phyloP scores from a whole-genome alignment of 37 sponge, comb jelly and placozoan genomes.

The Ianthella basta region DNA sequence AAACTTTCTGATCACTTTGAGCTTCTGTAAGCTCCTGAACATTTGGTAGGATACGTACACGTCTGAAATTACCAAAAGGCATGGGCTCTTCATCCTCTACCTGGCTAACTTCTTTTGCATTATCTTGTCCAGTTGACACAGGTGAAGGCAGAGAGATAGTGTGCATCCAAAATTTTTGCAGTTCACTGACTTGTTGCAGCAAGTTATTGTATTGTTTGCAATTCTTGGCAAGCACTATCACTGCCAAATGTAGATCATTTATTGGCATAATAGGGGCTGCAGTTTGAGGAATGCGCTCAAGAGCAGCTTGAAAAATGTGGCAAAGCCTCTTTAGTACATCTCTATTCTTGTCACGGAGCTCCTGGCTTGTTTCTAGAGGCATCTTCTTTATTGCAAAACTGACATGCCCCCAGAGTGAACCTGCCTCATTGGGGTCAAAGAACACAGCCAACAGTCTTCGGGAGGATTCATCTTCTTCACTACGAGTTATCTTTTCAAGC shows the following conservation, averaged over 20 bases:
- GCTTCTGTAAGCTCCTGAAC: constrained; percentile 23
- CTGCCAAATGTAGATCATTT: background rate
- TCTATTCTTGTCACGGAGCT: background rate
- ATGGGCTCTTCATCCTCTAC: background rate
- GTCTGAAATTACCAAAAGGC: constrained; percentile 18
- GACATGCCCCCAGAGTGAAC: background rate
- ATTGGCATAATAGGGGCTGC: background rate
- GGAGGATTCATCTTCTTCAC: background rate
- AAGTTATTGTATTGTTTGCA: background rate
- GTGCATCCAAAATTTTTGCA: background rate
- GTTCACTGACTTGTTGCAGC: background rate
- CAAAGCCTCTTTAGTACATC: background rate
- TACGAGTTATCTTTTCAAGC: background rate
- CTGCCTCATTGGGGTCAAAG: background rate
- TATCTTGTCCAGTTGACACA: background rate
- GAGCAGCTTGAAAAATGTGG: background rate
- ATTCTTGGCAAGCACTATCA: background rate
- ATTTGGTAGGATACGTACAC: constrained; percentile 40
- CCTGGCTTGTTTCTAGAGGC: constrained; percentile 1
- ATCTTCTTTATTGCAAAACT: background rate
- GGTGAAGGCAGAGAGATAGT: too few relatives aligned
- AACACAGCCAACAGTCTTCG: background rate
- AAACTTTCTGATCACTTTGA: background rate
- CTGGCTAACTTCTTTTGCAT: background rate
- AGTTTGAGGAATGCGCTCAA: constrained; percentile 28